Percentiles rank a stretch among this genome's conserved stretches.
phyloP scores from a whole-genome alignment of 2,888 invertebrate genomes.

The Gymnoscelis rufifasciata region DNA sequence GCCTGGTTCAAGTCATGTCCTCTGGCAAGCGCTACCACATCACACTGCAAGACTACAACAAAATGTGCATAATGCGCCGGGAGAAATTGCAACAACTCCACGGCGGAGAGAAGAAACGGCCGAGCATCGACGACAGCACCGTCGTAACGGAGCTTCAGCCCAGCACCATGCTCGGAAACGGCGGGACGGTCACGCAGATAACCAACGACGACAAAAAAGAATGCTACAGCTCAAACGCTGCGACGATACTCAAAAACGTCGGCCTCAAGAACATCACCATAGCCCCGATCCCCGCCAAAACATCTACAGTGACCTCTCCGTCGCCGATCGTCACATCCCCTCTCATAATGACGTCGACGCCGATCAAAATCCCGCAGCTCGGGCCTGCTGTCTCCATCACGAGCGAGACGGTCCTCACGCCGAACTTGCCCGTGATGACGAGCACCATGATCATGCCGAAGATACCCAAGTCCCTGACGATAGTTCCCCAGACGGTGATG shows the following conservation, averaged over 20 bases:
- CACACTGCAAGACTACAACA: slow-evolving; percentile 88
- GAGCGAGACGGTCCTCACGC: slow-evolving; percentile 47
- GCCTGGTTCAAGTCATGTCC: slow-evolving; percentile 85
- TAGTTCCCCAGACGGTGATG: slow-evolving; percentile 82
- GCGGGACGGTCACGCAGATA: slow-evolving; percentile 58
- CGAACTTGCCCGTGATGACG: slow-evolving; percentile 44
- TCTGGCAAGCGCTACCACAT: slow-evolving; percentile 89
- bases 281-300: slow-evolving; percentile 65
- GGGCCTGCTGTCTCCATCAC: slow-evolving; percentile 58
- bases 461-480: slow-evolving; percentile 89
- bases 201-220: slow-evolving; percentile 43
- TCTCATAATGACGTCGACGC: slow-evolving; percentile 48
- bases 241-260: slow-evolving; percentile 69
- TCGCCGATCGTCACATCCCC: slow-evolving; percentile 46
- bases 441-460: slow-evolving; percentile 81
- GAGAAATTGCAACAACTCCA: slow-evolving; percentile 82
- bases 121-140: slow-evolving; percentile 41
- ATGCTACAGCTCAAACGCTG: slow-evolving; percentile 57
- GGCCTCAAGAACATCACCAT: slow-evolving; percentile 74
- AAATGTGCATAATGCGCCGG: slow-evolving; percentile 85
- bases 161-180: slow-evolving; percentile 60
- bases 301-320: slow-evolving; percentile 61
- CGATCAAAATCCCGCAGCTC: slow-evolving; percentile 55
- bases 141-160: slow-evolving; percentile 64
- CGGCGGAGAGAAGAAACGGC: slow-evolving; percentile 56